A percentile compares a stretch with the other conserved stretches of the same genome.
Conservation (phyloP, 2,797 vertebrate genomes). For the Melanotaenia boesemani region DNA sequence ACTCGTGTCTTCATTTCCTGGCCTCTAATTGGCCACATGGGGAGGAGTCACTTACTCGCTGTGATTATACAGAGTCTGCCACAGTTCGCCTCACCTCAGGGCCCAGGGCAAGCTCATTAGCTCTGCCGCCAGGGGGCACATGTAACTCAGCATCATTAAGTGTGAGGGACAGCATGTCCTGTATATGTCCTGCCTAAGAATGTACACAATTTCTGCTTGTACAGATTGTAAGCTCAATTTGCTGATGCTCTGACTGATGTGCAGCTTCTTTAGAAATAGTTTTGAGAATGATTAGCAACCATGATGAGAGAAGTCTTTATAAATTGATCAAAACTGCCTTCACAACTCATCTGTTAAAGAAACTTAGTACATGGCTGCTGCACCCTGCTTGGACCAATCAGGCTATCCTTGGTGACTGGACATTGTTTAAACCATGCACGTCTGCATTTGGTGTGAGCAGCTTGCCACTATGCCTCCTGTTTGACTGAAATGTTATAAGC, state of each 20-base stretch:
- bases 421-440: no score
- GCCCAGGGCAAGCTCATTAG: conserved; percentile 54
- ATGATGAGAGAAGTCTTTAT: no score
- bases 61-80: conserved; percentile 42
- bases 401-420: no score
- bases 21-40: conserved; percentile 54
- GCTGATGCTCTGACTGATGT: neutral
- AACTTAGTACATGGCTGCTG: no score
- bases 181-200: conserved; percentile 5
- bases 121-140: conserved; percentile 76
- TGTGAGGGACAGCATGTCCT: conserved; percentile 30
- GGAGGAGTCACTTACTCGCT: conserved; percentile 37
- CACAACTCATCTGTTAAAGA: no score
- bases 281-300: no score
- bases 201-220: neutral
- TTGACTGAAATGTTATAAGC: no score
- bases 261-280: neutral
- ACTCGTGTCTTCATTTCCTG: conserved; percentile 37
- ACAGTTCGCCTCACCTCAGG: conserved; percentile 27
- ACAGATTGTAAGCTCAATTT: neutral
- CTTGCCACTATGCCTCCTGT: no score
- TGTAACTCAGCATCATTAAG: conserved; percentile 68
- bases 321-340: no score
- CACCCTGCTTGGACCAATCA: no score
- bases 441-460: no score